These are phyloP conservation scores for Drosophila sp. DNA, from an alignment of 1,140 invertebrate genomes.

Conservation along the genomic window DNA sequence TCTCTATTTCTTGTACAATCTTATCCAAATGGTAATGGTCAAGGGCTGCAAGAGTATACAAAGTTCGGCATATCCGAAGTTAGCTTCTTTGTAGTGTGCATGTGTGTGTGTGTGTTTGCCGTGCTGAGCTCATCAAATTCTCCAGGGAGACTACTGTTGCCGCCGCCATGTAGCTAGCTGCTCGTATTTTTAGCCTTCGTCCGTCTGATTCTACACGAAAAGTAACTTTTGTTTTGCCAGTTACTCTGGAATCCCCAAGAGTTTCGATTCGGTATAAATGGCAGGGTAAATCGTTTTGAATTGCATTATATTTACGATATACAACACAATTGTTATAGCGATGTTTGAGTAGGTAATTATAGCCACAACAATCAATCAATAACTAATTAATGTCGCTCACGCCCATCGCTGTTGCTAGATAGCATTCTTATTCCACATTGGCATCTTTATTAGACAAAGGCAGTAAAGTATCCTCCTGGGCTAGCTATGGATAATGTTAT, in stretches of 20 bases:
- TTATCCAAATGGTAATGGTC: too few species aligned
- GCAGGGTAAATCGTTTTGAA: constrained; percentile 11
- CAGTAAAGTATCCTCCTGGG: too few species aligned
- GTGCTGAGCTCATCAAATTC: constrained; percentile 65
- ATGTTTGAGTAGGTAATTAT: constrained; percentile 10
- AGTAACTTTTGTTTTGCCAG: constrained; percentile 6
- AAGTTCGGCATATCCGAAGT: too few species aligned
- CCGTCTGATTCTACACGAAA: background rate
- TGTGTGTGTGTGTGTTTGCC: constrained; percentile 41
- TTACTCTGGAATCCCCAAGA: constrained; percentile 8
- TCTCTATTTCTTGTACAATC: too few species aligned
- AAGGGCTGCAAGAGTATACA: too few species aligned
- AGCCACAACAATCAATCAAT: constrained; percentile 13
- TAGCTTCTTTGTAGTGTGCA: background rate
- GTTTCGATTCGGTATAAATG: constrained; percentile 30
- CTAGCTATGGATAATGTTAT: too few species aligned
- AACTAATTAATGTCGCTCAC: constrained; percentile 8
- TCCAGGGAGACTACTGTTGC: constrained; percentile 29
- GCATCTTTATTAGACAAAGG: too few species aligned
- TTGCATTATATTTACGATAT: constrained; percentile 6
- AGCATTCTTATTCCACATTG: background rate
- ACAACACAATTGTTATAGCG: background rate
- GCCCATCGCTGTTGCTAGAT: background rate
- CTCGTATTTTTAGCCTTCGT: constrained; percentile 1
- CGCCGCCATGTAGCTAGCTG: constrained; percentile 8